Conservation (phyloP, 1,140 invertebrate species). For the Sinella curviseta region DNA sequence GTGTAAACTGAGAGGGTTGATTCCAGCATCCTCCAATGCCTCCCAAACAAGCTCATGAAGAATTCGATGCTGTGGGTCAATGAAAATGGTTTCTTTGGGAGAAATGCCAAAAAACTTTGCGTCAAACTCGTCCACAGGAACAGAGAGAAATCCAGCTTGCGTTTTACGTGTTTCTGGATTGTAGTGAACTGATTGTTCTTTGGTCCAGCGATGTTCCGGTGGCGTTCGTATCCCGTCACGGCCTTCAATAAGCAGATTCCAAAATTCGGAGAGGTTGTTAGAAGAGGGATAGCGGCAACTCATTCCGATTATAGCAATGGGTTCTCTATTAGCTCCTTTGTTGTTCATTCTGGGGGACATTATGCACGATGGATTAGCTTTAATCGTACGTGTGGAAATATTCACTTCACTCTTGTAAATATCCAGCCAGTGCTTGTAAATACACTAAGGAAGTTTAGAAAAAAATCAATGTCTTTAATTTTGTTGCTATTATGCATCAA, state of each 20-base stretch:
- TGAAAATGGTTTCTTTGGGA: conserved; percentile 60
- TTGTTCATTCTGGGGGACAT: background rate
- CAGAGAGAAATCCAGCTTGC: conserved; percentile 31
- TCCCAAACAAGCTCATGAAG: conserved; percentile 65
- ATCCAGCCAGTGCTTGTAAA: background rate
- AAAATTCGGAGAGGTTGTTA: conserved; percentile 19
- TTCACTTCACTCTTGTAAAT: background rate
- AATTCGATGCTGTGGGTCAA: conserved; percentile 66
- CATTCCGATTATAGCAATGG: background rate
- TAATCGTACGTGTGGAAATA: background rate
- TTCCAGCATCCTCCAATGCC: conserved; percentile 59
- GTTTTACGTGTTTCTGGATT: background rate
- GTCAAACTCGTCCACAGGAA: conserved; percentile 55
- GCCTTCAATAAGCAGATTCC: background rate
- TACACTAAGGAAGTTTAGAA: background rate
- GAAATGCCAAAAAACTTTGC: conserved; percentile 60
- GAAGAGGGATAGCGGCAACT: background rate
- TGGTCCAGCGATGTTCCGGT: background rate
- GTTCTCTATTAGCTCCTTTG: no score
- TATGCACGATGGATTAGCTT: background rate
- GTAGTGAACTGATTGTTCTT: background rate
- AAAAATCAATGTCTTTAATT: background rate
- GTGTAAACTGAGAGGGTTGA: conserved; percentile 25
- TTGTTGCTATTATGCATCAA: background rate
- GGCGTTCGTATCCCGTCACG: background rate